phyloP scores from a whole-genome alignment of 1,140 invertebrate genomes.

The Drosophila kanapiae region DNA sequence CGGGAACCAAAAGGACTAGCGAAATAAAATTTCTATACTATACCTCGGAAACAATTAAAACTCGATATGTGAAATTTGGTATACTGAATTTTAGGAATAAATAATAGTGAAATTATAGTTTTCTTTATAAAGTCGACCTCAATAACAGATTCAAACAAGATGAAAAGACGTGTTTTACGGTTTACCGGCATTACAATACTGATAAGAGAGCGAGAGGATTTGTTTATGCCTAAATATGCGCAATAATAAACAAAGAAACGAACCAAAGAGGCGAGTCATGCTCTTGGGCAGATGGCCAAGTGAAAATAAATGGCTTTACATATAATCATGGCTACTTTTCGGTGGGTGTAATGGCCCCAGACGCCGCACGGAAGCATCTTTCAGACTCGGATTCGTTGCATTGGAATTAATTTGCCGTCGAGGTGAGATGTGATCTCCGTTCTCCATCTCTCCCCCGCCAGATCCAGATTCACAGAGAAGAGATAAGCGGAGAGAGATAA shows the following conservation, averaged over 20 bases:
- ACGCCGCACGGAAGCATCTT: slow-evolving; percentile 30
- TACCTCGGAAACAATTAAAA: neutral
- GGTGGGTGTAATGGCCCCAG: slow-evolving; percentile 51
- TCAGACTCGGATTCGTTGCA: slow-evolving; percentile 14
- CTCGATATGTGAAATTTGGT: neutral
- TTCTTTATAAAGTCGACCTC: neutral
- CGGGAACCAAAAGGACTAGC: neutral
- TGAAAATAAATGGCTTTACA: slow-evolving; percentile 48
- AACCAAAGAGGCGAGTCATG: slow-evolving; percentile 64
- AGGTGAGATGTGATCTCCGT: slow-evolving; percentile 24
- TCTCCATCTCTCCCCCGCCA: neutral
- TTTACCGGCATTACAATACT: slow-evolving; percentile 37
- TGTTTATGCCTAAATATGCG: slow-evolving; percentile 55
- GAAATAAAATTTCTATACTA: neutral
- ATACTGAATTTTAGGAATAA: neutral
- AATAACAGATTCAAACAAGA: neutral
- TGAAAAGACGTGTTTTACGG: neutral
- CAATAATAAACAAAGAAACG: slow-evolving; percentile 71
- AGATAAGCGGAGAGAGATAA: slow-evolving; percentile 20
- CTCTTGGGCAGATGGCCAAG: slow-evolving; percentile 76
- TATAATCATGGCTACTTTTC: slow-evolving; percentile 35
- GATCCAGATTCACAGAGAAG: neutral
- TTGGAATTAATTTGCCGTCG: slow-evolving; percentile 34
- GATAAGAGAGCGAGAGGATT: slow-evolving; percentile 29
- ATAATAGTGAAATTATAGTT: neutral